A percentile compares a stretch with the other conserved stretches of the same genome.
Conservation (phyloP, 2,888 invertebrate species). For the Dermolepida albohirtum region DNA sequence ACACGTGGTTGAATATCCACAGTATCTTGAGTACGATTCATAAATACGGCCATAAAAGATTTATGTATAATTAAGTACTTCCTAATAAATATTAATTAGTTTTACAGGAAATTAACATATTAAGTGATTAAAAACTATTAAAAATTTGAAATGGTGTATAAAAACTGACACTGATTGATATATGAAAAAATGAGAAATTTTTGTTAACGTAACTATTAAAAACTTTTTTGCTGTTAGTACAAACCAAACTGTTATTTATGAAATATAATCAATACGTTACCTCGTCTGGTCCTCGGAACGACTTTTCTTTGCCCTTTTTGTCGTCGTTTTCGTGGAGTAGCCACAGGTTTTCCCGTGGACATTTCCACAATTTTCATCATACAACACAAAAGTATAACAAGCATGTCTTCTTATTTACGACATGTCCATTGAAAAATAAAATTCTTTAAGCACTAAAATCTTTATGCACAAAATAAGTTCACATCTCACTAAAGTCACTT, state of each 20-base stretch:
- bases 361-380: slow-evolving; percentile 74
- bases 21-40: too few species aligned
- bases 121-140: too few species aligned
- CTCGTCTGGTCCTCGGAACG: slow-evolving; percentile 24
- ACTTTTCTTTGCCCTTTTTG: slow-evolving; percentile 10
- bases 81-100: too few species aligned
- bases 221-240: background rate
- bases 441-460: slow-evolving; percentile 10
- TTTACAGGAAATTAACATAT: too few species aligned
- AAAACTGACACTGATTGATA: too few species aligned
- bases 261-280: slow-evolving; percentile 30
- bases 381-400: slow-evolving; percentile 71
- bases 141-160: too few species aligned
- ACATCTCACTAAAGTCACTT: slow-evolving; percentile 26
- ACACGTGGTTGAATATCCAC: too few species aligned
- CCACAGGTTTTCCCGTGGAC: slow-evolving; percentile 59
- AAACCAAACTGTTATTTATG: background rate
- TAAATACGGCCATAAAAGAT: too few species aligned
- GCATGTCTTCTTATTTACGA: slow-evolving; percentile 63
- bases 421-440: slow-evolving; percentile 16
- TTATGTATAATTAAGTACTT: too few species aligned
- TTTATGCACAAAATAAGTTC: slow-evolving; percentile 10
- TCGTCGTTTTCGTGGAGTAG: slow-evolving; percentile 35
- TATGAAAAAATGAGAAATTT: too few species aligned
- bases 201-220: background rate